Evolutionary conservation across 1,140 invertebrate genomes (phyloP), one percentile per base, ranked within the genome.

Genomic region (Magallana ariakensis): DNA sequence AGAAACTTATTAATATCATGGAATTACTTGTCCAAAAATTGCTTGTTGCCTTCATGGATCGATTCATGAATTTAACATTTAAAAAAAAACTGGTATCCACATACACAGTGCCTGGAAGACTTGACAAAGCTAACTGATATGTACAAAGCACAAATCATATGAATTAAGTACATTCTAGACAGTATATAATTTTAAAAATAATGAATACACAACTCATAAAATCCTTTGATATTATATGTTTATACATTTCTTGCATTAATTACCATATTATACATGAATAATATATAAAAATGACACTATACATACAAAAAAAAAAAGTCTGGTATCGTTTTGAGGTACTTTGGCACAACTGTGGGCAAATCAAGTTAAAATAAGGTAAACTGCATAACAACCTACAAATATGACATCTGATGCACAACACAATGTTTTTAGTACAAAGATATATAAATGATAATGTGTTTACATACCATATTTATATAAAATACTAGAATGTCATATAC

Each of bases 61-160:
- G 33, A 46, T 46, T 46, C 33, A 46, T 46, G 33, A 46, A 46
- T 4, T 46, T 46, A 46, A 46, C 33, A 46, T 46, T 46, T 46
- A 46, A 4, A 46, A 46, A n/a, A 46, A 46, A 4, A 46, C 33
- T 46, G 33, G 33, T 46, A 46, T 5, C 33, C 33, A 46, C 33
- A 46, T 46, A 46, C 33, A 46, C 33, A 26, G 66, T 26, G 33
- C 19, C 22, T 75, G 66, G 66, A 75, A 75, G 66, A 75, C 66
- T 26, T 75, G 22, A 26, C 66, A 26, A 75, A 75, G 66, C 66
- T 75, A 75, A 75, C 66, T 26, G 66, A 75, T 75, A 75, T 75
- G 66, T 75, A 75, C 66, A 75, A 10, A 26, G 66, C 66, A 75
- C 19, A 33, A 75, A 19, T 13, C 6, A 33, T 26, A 26, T 75